These are phyloP conservation scores for Holotrichia oblita DNA, from an alignment of 1,140 invertebrate genomes.

Conservation along the genomic window DNA sequence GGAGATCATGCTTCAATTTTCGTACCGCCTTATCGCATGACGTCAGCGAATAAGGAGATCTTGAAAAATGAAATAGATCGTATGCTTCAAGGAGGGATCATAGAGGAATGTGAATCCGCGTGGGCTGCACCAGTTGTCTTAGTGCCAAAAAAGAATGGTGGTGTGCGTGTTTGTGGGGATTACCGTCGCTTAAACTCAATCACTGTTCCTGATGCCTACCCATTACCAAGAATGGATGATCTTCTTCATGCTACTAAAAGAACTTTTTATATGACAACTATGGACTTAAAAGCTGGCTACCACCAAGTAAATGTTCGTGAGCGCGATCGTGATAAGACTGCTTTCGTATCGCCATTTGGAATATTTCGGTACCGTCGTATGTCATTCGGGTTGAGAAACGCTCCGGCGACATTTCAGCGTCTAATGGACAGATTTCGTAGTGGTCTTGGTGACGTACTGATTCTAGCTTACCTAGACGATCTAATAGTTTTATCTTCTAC, in stretches of 20 bases:
- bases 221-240: not conserved
- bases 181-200: slow-evolving; percentile 1
- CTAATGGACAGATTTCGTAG: slow-evolving; percentile 55
- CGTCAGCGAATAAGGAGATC: not conserved
- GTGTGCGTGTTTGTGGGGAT: not conserved
- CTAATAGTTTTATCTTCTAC: slow-evolving; percentile 55
- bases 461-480: slow-evolving; percentile 60
- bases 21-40: not conserved
- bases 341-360: slow-evolving; percentile 59
- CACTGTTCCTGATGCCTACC: not conserved
- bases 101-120: not conserved
- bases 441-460: slow-evolving; percentile 46
- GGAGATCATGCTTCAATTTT: not conserved
- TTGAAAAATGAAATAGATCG: slow-evolving; percentile 2
- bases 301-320: not conserved
- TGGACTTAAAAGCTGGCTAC: not conserved
- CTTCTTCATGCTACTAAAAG: not conserved
- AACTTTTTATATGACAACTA: not conserved
- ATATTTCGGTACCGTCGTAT: slow-evolving; percentile 60
- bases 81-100: not conserved
- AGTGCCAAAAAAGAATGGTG: not conserved
- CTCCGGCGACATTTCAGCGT: slow-evolving; percentile 59
- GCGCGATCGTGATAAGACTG: slow-evolving; percentile 56
- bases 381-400: slow-evolving; percentile 61
- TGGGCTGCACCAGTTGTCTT: slow-evolving; percentile 9